A percentile compares a stretch with the other conserved stretches of the same genome.
These are phyloP conservation scores for Polyodon spathula DNA, from an alignment of 2,113 vertebrate genomes.

Conservation along the genomic window DNA sequence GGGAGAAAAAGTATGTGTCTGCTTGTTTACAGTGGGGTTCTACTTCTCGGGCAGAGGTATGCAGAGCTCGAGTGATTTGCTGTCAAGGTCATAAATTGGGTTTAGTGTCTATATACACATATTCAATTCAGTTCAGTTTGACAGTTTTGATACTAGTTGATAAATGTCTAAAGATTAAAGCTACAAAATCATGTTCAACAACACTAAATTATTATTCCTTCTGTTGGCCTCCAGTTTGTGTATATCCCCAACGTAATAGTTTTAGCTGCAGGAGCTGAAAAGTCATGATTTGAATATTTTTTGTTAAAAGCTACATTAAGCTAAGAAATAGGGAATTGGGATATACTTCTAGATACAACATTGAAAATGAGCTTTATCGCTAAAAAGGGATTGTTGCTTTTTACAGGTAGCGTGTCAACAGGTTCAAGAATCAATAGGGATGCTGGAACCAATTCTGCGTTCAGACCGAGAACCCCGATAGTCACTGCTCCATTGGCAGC, in stretches of 20 bases:
- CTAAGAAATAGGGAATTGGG: neutral
- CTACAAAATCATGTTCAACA: too few species aligned
- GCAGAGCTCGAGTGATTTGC: too few species aligned
- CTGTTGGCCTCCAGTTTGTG: too few species aligned
- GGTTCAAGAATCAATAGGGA: neutral
- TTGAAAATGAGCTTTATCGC: neutral
- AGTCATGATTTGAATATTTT: neutral
- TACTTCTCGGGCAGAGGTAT: too few species aligned
- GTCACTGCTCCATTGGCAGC: conserved; percentile 23
- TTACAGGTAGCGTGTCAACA: neutral
- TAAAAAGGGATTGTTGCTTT: neutral
- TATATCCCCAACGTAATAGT: neutral
- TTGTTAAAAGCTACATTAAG: neutral
- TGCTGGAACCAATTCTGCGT: neutral
- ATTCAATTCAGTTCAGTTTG: too few species aligned
- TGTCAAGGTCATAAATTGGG: too few species aligned
- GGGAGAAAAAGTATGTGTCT: too few species aligned
- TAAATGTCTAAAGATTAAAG: too few species aligned
- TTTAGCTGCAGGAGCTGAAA: neutral
- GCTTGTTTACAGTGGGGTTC: too few species aligned
- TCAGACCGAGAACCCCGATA: conserved; percentile 21
- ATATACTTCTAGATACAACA: neutral
- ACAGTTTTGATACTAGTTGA: too few species aligned
- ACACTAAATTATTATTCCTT: too few species aligned
- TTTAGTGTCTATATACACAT: too few species aligned